Conservation (phyloP, 2,888 invertebrate genomes). For the Fabriciana adippe region DNA sequence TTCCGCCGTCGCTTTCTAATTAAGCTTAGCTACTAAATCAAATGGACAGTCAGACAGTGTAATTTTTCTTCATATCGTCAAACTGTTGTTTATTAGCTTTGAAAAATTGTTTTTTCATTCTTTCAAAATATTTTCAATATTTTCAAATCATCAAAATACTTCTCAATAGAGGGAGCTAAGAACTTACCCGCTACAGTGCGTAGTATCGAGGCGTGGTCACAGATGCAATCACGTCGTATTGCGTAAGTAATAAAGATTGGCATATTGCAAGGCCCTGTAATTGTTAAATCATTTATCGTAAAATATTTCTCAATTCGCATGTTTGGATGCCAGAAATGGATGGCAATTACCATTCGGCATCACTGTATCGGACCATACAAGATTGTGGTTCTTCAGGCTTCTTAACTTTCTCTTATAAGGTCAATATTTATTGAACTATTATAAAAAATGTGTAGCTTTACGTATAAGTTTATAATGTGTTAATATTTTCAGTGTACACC, state of each 20-base stretch:
- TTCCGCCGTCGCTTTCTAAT: too few relatives aligned
- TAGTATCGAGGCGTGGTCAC: constrained; percentile 22
- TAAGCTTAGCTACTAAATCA: too few relatives aligned
- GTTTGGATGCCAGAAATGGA: constrained; percentile 29
- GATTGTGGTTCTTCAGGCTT: constrained; percentile 5
- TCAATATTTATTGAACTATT: constrained; percentile 10
- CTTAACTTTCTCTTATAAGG: constrained; percentile 22
- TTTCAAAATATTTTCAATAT: not conserved
- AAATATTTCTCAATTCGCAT: constrained; percentile 39
- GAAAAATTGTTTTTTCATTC: too few relatives aligned
- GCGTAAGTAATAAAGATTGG: constrained; percentile 23
- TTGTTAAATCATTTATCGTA: constrained; percentile 40
- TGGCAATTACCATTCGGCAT: constrained; percentile 33
- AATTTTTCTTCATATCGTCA: too few relatives aligned
- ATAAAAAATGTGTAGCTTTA: not conserved
- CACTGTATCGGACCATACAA: constrained; percentile 19
- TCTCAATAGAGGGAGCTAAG: not conserved
- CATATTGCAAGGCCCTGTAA: constrained; percentile 34
- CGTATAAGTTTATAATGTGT: not conserved
- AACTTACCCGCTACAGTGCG: constrained; percentile 2
- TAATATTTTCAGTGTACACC: not conserved
- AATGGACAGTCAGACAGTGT: too few relatives aligned
- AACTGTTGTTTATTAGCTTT: too few relatives aligned
- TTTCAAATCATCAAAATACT: not conserved
- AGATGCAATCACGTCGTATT: constrained; percentile 18